A percentile compares a stretch with the other conserved stretches of the same genome.
phyloP scores from a whole-genome alignment of 2,888 invertebrate species.

The Elegia similella region DNA sequence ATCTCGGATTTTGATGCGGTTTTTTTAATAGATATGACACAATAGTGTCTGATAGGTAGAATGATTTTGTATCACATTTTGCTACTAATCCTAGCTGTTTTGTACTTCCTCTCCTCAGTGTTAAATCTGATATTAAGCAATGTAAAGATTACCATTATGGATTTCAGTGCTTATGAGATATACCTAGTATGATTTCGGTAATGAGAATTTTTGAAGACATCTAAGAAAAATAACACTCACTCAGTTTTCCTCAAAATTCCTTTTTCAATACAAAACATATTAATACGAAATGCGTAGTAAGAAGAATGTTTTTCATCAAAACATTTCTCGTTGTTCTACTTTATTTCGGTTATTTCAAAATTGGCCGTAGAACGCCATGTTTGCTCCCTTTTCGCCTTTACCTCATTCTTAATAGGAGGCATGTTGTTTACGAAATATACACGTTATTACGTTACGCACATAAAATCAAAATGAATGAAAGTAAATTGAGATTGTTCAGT shows the following conservation, averaged over 20 bases:
- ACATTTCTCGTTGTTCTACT: constrained; percentile 1
- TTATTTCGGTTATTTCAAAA: constrained; percentile 1
- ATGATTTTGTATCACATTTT: too few species aligned
- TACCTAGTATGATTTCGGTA: too few species aligned
- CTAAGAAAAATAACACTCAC: too few species aligned
- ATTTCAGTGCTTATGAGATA: too few species aligned
- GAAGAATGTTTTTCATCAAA: constrained; percentile 3
- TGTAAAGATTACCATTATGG: too few species aligned
- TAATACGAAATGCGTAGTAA: not conserved
- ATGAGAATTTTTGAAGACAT: too few species aligned
- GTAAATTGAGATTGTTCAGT: not conserved
- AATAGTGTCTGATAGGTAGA: too few species aligned
- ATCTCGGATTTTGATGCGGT: too few species aligned
- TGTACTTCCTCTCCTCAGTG: too few species aligned
- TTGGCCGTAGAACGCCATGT: not conserved
- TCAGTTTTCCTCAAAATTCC: constrained; percentile 6
- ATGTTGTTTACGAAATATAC: constrained; percentile 5
- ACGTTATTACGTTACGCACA: constrained; percentile 1
- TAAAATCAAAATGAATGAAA: constrained; percentile 10
- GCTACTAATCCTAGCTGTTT: too few species aligned
- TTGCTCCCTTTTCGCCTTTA: constrained; percentile 4
- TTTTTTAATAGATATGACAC: too few species aligned
- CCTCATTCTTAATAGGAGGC: constrained; percentile 3
- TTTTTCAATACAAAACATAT: not conserved
- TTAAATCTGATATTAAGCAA: too few species aligned